phyloP scores from a whole-genome alignment of 1,140 invertebrate species.

The Drosophila guanche region DNA sequence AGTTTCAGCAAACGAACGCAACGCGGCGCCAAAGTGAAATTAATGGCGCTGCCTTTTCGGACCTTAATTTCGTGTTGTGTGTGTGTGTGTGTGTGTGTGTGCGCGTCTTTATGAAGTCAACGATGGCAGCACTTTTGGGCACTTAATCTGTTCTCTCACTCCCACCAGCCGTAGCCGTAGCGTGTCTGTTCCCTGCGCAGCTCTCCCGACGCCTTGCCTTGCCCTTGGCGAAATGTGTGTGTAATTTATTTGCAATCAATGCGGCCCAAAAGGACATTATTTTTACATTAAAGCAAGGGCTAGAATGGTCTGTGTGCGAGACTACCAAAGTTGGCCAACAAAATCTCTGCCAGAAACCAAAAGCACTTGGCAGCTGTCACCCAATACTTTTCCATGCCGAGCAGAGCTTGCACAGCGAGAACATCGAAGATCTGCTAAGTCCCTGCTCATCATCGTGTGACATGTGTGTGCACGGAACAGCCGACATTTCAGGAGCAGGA shows the following conservation, averaged over 20 bases:
- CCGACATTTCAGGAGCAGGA: slow-evolving; percentile 8
- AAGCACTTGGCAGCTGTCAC: slow-evolving; percentile 75
- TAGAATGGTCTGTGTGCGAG: slow-evolving; percentile 8
- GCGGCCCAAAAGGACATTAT: slow-evolving; percentile 74
- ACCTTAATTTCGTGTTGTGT: slow-evolving; percentile 5
- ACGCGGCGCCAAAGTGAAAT: slow-evolving; percentile 75
- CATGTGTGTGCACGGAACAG: slow-evolving; percentile 23
- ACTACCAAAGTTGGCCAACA: slow-evolving; percentile 21
- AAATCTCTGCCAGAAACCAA: slow-evolving; percentile 54
- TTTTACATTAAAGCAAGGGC: slow-evolving; percentile 69
- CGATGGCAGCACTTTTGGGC: slow-evolving; percentile 49
- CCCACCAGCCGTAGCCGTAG: slow-evolving; percentile 3
- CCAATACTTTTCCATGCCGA: slow-evolving; percentile 50
- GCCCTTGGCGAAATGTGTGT: slow-evolving; percentile 22
- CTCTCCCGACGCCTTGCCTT: slow-evolving; percentile 12
- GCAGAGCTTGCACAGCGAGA: slow-evolving; percentile 2
- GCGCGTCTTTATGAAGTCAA: slow-evolving; percentile 64
- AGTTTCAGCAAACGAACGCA: slow-evolving; percentile 65
- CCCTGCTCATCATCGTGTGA: slow-evolving; percentile 25
- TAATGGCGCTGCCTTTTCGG: slow-evolving; percentile 67
- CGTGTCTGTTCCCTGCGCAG: slow-evolving; percentile 10
- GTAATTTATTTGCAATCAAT: slow-evolving; percentile 82
- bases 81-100: slow-evolving; percentile 2
- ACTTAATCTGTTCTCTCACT: slow-evolving; percentile 67
- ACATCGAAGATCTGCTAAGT: background rate